phyloP scores from a whole-genome alignment of 1,140 invertebrate genomes.

The Brachionus asplanchnoidis region DNA sequence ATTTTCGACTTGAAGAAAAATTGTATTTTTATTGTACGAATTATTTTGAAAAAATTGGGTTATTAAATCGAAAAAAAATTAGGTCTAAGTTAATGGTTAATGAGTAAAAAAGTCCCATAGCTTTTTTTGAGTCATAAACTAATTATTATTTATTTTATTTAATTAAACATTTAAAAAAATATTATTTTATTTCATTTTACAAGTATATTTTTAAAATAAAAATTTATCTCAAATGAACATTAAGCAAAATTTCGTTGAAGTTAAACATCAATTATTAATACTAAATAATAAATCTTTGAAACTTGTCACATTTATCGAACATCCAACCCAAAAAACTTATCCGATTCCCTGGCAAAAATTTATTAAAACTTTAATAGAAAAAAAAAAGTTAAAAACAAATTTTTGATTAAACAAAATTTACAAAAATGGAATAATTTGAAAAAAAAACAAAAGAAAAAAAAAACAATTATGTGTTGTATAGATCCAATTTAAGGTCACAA shows the following conservation, averaged over 20 bases:
- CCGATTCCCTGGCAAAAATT: not conserved
- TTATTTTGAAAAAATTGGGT: no score
- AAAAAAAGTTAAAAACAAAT: not conserved
- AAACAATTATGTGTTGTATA: not conserved
- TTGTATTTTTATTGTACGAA: no score
- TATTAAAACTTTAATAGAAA: not conserved
- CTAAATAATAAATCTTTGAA: not conserved
- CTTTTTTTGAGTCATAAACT: no score
- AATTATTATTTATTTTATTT: no score
- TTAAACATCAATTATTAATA: not conserved
- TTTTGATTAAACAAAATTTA: not conserved
- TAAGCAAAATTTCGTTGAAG: not conserved
- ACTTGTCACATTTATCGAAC: not conserved
- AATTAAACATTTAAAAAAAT: no score
- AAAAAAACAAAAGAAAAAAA: not conserved
- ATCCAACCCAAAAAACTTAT: not conserved
- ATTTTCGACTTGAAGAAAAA: no score
- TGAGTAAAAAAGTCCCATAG: no score
- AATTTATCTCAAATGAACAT: not conserved
- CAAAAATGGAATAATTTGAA: not conserved
- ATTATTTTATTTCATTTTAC: no score
- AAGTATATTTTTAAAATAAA: not conserved
- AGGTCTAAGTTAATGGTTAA: no score
- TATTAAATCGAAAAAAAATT: no score
- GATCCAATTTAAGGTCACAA: conserved; percentile 37